Conservation (phyloP, 2,797 vertebrate species). For the Epinephelus awoara region DNA sequence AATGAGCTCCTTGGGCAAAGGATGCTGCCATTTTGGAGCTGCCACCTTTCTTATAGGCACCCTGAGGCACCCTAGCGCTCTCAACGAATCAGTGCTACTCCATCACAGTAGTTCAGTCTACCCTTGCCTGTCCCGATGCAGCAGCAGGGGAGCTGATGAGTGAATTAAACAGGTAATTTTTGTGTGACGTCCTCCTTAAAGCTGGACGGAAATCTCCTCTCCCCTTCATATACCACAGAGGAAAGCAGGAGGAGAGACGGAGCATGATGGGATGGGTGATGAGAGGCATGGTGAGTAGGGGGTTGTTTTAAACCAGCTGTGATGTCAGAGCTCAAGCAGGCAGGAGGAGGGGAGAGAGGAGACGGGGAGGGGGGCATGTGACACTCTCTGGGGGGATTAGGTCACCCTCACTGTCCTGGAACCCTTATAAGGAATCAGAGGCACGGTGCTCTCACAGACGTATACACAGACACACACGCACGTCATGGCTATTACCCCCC, state of each 20-base stretch:
- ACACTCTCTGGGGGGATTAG: constrained; percentile 78
- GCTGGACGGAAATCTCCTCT: constrained; percentile 5
- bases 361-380: constrained; percentile 78
- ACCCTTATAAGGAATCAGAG: constrained; percentile 82
- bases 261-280: constrained; percentile 35
- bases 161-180: constrained; percentile 8
- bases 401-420: constrained; percentile 77
- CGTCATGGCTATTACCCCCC: constrained; percentile 39
- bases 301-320: constrained; percentile 76
- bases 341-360: constrained; percentile 51
- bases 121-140: not conserved
- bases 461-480: constrained; percentile 40
- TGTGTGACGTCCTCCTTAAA: constrained; percentile 13
- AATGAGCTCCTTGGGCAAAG: constrained; percentile 1
- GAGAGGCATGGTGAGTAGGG: constrained; percentile 33
- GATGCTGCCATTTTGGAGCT: constrained; percentile 30
- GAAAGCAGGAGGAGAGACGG: constrained; percentile 27
- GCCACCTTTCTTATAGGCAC: constrained; percentile 5
- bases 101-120: constrained; percentile 4
- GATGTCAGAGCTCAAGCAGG: constrained; percentile 85
- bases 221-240: constrained; percentile 9
- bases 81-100: constrained; percentile 19
- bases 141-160: not conserved
- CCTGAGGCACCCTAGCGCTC: not conserved
- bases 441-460: constrained; percentile 49